Base-by-base conservation (phyloP, 2,888 invertebrate species). In the Hanleya hanleyi region DNA sequence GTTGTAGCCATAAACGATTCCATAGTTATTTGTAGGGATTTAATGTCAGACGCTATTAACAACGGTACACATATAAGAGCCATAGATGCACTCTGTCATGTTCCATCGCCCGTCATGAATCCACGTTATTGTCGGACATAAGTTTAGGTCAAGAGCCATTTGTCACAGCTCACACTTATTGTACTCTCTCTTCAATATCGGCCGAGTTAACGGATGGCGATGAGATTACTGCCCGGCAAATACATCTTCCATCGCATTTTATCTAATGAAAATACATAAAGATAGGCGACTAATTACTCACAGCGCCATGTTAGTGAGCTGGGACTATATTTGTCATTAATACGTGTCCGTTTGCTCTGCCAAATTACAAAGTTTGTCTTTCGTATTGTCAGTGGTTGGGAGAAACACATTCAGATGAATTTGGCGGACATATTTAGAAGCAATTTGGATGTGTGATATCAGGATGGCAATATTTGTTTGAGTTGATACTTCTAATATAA, bases 201-300 rank as follows among this genome's bases (percentile, higher is more conserved):
- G 9, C 41, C 22, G 32, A 57, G 57, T 57, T 29, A 57, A 29
- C 57, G 29, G 22, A 57, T 15, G 9, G 57, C 15, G 26, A 15
- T 2, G 12, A 57, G 29, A 57, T 57, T 57, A 57, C 22, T 57
- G 57, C 15, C 1, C 57, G n/a, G 26, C 22, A 57, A 18, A 22
- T 57, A 22, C 12, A 15, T 32, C 29, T 29, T 3, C 57, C 29
- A 22, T 15, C 32, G 12, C 29, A 57, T 29, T 57, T 57, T 57
- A 22, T 29, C 57, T 57, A 57, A 57, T 57, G 57, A 57, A 57
- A 57, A 57, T 57, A 57, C 57, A 57, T 57, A 57, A 57, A 57
- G 57, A 57, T 57, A 57, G 57, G 26, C 32, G 57, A 32, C 57
- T 57, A 57, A 57, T 29, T 18, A n/a, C 47, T n/a, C 18, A 29